Evolutionary conservation across 53 echinoderm and acorn worm genomes (phyloP).

Genomic region (Actinopyga echinites): DNA sequence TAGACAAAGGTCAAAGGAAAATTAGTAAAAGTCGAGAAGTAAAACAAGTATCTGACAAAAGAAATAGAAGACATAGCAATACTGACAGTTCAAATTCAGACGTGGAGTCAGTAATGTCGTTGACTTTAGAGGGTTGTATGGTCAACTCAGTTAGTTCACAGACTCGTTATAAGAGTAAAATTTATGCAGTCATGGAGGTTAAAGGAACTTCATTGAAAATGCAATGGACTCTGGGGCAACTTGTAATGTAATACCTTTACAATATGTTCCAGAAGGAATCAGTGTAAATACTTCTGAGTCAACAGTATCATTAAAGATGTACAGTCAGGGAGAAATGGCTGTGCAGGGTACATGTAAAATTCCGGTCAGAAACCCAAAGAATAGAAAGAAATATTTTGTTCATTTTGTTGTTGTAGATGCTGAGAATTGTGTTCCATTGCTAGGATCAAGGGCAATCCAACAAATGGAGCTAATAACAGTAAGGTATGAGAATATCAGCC

Average conservation of each 20-base stretch:
- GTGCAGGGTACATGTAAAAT: constrained; percentile 26
- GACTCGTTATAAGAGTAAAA: too few relatives aligned
- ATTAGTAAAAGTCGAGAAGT: not conserved
- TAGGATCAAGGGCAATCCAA: constrained; percentile 45
- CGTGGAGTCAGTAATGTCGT: not conserved
- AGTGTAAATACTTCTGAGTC: constrained; percentile 10
- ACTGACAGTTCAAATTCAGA: not conserved
- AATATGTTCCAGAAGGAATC: too few relatives aligned
- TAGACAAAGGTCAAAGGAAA: too few relatives aligned
- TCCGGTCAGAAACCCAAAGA: too few relatives aligned
- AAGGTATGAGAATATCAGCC: constrained; percentile 49
- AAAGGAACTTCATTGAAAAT: constrained; percentile 14
- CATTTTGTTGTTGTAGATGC: too few relatives aligned
- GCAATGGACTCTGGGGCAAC: constrained; percentile 57
- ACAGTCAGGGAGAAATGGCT: not conserved
- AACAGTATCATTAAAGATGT: constrained; percentile 6
- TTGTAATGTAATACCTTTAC: constrained; percentile 53
- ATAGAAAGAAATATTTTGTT: too few relatives aligned
- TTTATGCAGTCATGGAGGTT: constrained; percentile 29
- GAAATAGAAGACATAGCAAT: not conserved
- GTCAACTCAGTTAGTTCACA: too few relatives aligned
- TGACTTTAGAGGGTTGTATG: constrained; percentile 11
- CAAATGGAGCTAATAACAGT: constrained; percentile 55
- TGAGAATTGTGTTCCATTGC: constrained; percentile 23
- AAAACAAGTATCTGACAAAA: not conserved